These are phyloP conservation scores for Philypnodon macrostomus DNA, from an alignment of 2,797 vertebrate species.

Conservation along the genomic window DNA sequence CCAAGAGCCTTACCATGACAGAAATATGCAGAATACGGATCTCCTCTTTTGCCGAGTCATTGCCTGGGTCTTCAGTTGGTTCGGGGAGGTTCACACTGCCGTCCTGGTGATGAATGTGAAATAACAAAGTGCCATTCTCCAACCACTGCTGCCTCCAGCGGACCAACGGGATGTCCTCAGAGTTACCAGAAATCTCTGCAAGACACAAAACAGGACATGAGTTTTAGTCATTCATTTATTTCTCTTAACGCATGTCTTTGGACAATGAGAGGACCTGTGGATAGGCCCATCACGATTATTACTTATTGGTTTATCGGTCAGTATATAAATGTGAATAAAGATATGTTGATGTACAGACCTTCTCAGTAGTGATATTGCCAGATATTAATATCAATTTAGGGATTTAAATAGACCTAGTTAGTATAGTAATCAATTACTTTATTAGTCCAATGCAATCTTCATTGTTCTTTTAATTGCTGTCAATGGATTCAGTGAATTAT, in stretches of 20 bases:
- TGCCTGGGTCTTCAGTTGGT: constrained; percentile 87
- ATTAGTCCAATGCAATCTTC: no score
- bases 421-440: no score
- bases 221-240: neutral
- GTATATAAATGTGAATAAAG: no score
- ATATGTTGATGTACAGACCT: no score
- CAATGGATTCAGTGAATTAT: no score
- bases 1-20: constrained; percentile 85
- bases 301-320: no score
- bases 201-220: constrained; percentile 18
- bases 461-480: no score
- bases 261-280: no score
- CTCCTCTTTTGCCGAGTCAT: constrained; percentile 89
- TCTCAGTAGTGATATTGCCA: no score
- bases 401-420: no score
- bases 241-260: neutral
- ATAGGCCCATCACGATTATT: no score
- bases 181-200: constrained; percentile 95
- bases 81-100: constrained; percentile 86
- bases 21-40: constrained; percentile 97
- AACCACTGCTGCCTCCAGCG: constrained; percentile 99
- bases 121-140: constrained; percentile 95
- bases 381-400: no score
- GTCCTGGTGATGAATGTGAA: constrained; percentile 98
- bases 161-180: constrained; percentile 94